Evolutionary conservation across 1,140 invertebrate genomes (phyloP), one percentile per base, ranked within the genome.

Genomic region (Aricia agestis): DNA sequence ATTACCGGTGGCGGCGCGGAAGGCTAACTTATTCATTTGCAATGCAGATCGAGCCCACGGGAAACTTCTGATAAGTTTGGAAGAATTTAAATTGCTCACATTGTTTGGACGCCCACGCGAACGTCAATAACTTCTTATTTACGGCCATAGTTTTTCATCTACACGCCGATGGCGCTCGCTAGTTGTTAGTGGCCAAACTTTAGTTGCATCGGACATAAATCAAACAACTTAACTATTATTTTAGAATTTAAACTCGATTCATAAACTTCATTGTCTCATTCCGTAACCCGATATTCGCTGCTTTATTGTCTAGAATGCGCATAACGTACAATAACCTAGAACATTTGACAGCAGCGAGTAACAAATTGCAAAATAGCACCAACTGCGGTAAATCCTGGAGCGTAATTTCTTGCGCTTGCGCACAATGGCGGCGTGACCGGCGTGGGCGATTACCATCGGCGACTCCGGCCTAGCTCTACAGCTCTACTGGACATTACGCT

Each of bases 351-450:
- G 73, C 73, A 76, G n/a, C 18, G 6, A 59, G 18, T 63, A 63
- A 63, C 59, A 63, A 63, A 25, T 63, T 19, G 18, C 59, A 19
- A 19, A 63, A 19, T 63, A 63, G 19, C 19, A 63, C n/a, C 17
- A 25, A 63, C 1, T 63, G 59, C 18, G 32, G 31, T 61, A 69
- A 36, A 41, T 63, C 58, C 59, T 79, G 78, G 82, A 76, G 77
- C 76, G 74, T 78, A 85, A 86, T 83, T 86, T 86, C 70, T 79
- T 78, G 67, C 71, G 72, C 72, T 74, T 77, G 73, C 72, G 74
- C 83, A 88, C 86, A 88, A 88, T 85, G 78, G 78, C 76, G 78
- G 75, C 83, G 84, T 83, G 82, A 84, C 83, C 77, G 71, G 73
- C 69, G 72, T 69, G 76, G 70, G 72, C 78, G 82, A 84, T 83